Base-by-base conservation (phyloP, 1,140 invertebrate species). In the Drosophila kanapiae region DNA sequence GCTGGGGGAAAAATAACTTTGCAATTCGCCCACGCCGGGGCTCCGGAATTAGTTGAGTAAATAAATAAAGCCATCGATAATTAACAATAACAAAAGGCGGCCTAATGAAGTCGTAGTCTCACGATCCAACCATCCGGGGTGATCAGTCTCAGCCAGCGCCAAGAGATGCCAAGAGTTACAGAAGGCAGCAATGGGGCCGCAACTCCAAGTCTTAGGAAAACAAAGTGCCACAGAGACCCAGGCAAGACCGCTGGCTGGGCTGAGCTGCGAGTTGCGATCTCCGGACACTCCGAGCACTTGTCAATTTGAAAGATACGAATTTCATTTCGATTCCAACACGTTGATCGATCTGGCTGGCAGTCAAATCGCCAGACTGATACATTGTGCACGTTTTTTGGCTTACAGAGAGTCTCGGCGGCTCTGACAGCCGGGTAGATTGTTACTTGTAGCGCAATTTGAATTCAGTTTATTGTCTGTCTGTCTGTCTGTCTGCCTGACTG, bases 381-480 rank as follows among this genome's bases (percentile, higher is more conserved):
- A 91, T 90, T 90, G 84, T 82, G 87, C 86, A 90, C 86, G 86
- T 90, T 90, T 90, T 88, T 91, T 82, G 86, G 86, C 85, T 90
- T 90, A 87, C 49, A 48, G 48, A 70, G 61, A 54, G 16, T 11
- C 29, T 35, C n/a, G 5, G 33, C 37, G 67, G 45, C 53, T 72
- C 45, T 72, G 67, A 49, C 67, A 72, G 74, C 61, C 40, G 40
- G 35, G 29, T 56, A 78, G 56, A 78, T 78, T 85, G 70, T 91
- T 90, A 90, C 85, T 90, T 90, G 85, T 84, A 90, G 85, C 81
- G 85, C 85, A 90, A 90, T 90, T 90, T 85, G 81, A 90, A 90
- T 90, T 90, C 77, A 67, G 71, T 75, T 81, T 81, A 78, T 71
- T 77, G 64, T 67, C 62, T 62, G 62, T 65, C 43, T 53, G 53